Base-by-base conservation (phyloP, 2,888 invertebrate genomes). In the Pseudococcus longispinus region DNA sequence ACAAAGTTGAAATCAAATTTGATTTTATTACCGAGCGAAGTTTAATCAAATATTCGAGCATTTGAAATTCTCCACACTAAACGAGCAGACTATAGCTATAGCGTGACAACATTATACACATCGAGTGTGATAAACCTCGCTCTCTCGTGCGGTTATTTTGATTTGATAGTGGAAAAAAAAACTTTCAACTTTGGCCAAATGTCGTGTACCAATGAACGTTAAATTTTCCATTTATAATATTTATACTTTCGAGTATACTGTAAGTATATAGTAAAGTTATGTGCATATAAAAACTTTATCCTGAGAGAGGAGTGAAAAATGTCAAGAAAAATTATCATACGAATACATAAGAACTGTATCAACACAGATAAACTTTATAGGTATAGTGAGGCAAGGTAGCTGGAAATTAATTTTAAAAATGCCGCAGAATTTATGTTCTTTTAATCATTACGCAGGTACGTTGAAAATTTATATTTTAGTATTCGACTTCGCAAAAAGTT, bases 191-290 rank as follows among this genome's bases (percentile, higher is more conserved):
- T 70, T 29, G 29, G 15, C 18, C 15, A 70, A 20, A 70, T 29
- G 70, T 70, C 29, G 70, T 60, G 55, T 29, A 32, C 70, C 29
- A 29, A 70, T 70, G 18, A 70, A 29, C 29, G 70, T 2, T 70
- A 29, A 70, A 70, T 70, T 70, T 70, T 70, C 29, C 70, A 29
- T 65, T 65, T 26, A 65, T 65, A 65, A 65, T 70, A 70, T 18
- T 70, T 70, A 70, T 70, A 23, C 18, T 29, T 15, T 37, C 37
- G 37, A 37, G 37, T 37, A 37, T 37, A 37, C 37, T 37, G 70
- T n/a, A n/a, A n/a, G n/a, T n/a, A n/a, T n/a, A n/a, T n/a, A 60
- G 23, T 29, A 70, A 70, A 70, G 70, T 70, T 70, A 70, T 70
- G 70, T 29, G 29, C 70, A 29, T 70, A 70, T 70, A 70, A 70